Conservation (phyloP, 2,113 vertebrate species). For the Equus przewalskii region DNA sequence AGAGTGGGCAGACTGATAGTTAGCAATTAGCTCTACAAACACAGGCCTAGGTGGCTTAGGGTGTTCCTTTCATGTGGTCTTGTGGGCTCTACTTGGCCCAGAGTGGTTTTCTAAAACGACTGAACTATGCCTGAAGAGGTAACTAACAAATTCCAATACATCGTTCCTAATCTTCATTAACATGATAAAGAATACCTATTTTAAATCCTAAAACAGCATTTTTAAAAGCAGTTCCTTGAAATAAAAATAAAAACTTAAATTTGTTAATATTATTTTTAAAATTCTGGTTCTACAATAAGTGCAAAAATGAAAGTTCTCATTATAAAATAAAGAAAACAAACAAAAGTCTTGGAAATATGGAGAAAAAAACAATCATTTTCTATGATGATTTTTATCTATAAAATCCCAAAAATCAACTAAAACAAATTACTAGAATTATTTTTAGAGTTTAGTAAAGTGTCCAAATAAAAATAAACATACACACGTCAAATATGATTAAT, state of each 20-base stretch:
- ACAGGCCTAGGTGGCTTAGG: too few species aligned
- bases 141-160: not conserved
- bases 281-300: not conserved
- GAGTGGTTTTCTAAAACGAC: not conserved
- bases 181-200: not conserved
- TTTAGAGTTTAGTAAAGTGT: not conserved
- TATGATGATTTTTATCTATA: not conserved
- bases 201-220: not conserved
- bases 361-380: not conserved
- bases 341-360: not conserved
- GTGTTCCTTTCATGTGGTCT: not conserved
- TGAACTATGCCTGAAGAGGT: not conserved
- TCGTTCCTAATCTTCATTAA: not conserved
- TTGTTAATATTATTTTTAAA: not conserved
- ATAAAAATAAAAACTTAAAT: not conserved
- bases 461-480: not conserved
- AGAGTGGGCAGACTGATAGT: not conserved
- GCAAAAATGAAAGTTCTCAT: not conserved
- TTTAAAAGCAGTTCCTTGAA: not conserved
- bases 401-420: not conserved
- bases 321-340: constrained; percentile 26
- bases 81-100: not conserved
- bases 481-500: not conserved
- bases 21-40: not conserved
- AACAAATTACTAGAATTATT: not conserved